These are phyloP conservation scores for Thaumatotibia leucotreta DNA, from an alignment of 1,140 invertebrate species.

Conservation along the genomic window DNA sequence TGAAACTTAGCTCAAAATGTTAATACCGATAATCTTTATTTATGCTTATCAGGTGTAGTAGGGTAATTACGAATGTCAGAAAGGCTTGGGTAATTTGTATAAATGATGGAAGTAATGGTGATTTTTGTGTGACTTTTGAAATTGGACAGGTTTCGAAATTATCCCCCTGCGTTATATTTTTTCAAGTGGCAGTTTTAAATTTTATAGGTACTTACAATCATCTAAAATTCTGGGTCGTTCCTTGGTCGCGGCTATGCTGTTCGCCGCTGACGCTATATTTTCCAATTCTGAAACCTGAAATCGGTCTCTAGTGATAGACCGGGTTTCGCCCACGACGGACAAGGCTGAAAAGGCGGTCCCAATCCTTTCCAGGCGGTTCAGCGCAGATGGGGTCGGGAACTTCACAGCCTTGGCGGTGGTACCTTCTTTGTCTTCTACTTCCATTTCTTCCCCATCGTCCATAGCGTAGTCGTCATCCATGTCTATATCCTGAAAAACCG, in stretches of 20 bases:
- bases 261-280: slow-evolving; percentile 40
- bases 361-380: slow-evolving; percentile 33
- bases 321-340: not conserved
- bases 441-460: slow-evolving; percentile 40
- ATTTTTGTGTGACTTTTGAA: too few relatives aligned
- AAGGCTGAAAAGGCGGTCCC: not conserved
- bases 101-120: too few relatives aligned
- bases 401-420: slow-evolving; percentile 35
- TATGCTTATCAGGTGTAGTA: too few relatives aligned
- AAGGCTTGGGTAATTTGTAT: too few relatives aligned
- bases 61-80: too few relatives aligned
- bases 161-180: too few relatives aligned
- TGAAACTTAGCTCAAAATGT: too few relatives aligned
- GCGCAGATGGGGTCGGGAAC: slow-evolving; percentile 43
- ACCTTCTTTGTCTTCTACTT: slow-evolving; percentile 22
- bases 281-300: slow-evolving; percentile 21
- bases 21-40: too few relatives aligned
- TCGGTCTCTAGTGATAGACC: not conserved
- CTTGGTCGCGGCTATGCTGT: slow-evolving; percentile 54
- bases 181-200: too few relatives aligned
- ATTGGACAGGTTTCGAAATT: too few relatives aligned
- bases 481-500: slow-evolving; percentile 47
- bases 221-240: slow-evolving; percentile 54
- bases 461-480: slow-evolving; percentile 47
- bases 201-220: slow-evolving; percentile 40